A percentile compares a stretch with the other conserved stretches of the same genome.
phyloP scores from a whole-genome alignment of 1,140 invertebrate species.

The Aphelenchoides fujianensis region DNA sequence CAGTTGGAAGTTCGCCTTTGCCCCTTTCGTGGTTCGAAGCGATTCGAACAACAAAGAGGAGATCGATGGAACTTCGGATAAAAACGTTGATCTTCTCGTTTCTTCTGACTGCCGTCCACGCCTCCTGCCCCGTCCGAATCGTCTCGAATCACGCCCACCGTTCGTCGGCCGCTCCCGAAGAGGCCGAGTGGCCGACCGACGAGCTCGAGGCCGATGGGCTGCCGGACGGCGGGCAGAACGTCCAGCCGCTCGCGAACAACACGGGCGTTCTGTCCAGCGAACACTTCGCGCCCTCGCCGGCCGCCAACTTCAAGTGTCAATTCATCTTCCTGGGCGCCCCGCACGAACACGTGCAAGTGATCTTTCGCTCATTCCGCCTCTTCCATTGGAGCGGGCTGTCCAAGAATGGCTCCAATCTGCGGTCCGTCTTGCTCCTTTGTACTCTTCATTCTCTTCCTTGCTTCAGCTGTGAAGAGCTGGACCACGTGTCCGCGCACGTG shows the following conservation, averaged over 20 bases:
- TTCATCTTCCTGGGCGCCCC: conserved; percentile 54
- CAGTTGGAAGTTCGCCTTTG: background rate
- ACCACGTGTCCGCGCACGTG: conserved; percentile 59
- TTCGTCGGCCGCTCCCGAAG: background rate
- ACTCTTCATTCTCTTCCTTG: conserved; percentile 14
- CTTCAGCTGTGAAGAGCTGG: conserved; percentile 56
- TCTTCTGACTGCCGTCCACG: conserved; percentile 8
- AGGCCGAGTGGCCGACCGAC: background rate
- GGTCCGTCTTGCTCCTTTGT: conserved; percentile 15
- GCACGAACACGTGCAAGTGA: conserved; percentile 50
- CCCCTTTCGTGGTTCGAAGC: too few species aligned
- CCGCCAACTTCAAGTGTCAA: conserved; percentile 44
- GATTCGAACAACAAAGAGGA: too few species aligned
- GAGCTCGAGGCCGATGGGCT: background rate
- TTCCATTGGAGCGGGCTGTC: background rate
- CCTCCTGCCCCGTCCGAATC: conserved; percentile 8
- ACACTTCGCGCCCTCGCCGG: conserved; percentile 8
- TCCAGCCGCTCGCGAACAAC: conserved; percentile 18
- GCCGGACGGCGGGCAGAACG: background rate
- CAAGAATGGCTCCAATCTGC: conserved; percentile 13
- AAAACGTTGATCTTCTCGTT: conserved; percentile 13
- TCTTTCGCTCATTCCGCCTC: conserved; percentile 44
- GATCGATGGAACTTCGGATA: too few species aligned
- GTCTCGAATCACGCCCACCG: conserved; percentile 12
- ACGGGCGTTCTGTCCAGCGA: conserved; percentile 15